A percentile compares a stretch with the other conserved stretches of the same genome.
Conservation (phyloP, 2,113 vertebrate genomes). For the Gallinago paraguaiae region DNA sequence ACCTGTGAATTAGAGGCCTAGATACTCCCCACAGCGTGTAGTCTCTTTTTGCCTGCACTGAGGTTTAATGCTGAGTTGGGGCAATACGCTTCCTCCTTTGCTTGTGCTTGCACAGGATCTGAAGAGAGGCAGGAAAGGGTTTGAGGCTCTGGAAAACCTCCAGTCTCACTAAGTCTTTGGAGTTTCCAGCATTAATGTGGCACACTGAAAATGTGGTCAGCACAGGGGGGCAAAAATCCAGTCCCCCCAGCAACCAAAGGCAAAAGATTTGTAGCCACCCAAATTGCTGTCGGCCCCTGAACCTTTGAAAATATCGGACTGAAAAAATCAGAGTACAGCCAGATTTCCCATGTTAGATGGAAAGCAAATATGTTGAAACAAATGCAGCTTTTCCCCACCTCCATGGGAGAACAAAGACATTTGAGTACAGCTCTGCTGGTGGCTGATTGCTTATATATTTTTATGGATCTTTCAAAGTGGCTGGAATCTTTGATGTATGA, state of each 20-base stretch:
- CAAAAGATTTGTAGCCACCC: background rate
- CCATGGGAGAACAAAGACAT: slow-evolving; percentile 3
- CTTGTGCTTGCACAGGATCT: background rate
- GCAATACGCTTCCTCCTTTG: background rate
- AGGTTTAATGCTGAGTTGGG: background rate
- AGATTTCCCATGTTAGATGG: background rate
- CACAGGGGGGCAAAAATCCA: background rate
- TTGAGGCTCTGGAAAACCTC: background rate
- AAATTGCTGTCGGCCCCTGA: background rate
- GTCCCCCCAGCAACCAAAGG: background rate
- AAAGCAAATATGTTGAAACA: slow-evolving; percentile 17
- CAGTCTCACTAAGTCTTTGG: background rate
- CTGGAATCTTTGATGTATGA: slow-evolving; percentile 5
- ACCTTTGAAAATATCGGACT: background rate
- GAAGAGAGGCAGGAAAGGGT: accelerated
- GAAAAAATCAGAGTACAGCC: background rate
- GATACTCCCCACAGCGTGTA: background rate
- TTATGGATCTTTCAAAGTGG: background rate
- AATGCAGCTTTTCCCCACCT: background rate
- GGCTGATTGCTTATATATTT: slow-evolving; percentile 3
- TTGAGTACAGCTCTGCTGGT: slow-evolving; percentile 7
- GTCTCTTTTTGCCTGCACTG: background rate
- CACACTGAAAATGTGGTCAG: background rate
- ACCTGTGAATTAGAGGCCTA: background rate
- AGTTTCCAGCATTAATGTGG: accelerated